Base-by-base conservation (phyloP, 2,888 invertebrate genomes). In the Oeneis ivallda region DNA sequence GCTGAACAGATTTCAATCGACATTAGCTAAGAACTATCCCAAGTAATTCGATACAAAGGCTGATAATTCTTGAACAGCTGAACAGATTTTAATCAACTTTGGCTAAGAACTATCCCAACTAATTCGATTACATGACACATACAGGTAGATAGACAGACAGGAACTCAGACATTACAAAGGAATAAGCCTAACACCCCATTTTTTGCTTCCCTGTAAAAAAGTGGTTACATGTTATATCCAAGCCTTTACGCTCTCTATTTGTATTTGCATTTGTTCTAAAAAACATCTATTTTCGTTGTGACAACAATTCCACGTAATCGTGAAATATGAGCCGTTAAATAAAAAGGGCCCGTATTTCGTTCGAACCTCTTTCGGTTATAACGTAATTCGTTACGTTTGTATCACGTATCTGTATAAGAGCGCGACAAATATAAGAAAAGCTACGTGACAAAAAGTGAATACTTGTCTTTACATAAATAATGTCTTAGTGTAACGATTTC, bases 301-400 rank as follows among this genome's bases (percentile, higher is more conserved):
- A 54, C 39, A 54, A 17, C 54, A 11, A 39, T 17, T 15, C 54
- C 39, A 2, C 32, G 5, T 17, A 17, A 54, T 39, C 54, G 17
- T 37, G 39, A 54, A 19, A 54, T 54, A 54, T 39, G 54, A 7
- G 17, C 17, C 54, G 54, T 54, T 39, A 54, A 39, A 39, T 54
- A 54, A 54, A 39, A 17, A 54, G 39, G 5, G 10, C 17, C 1
- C 54, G 39, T 39, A 39, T 54, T 54, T 54, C 54, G 37, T 54
- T 37, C 37, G 6, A 53, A 34, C 37, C n/a, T 15, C 53, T 53
- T 53, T 15, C 15, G 15, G 47, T 37, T 37, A n/a, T 53, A 37
- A 53, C 53, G 32, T 34, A 53, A 37, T 37, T 34, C 53, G 53
- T 53, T 37, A 34, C 13, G 26, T 37, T 9, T 13, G 15, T 9